Evolutionary conservation across 2,113 vertebrate genomes (phyloP).

Genomic region (Lutjanus erythropterus): DNA sequence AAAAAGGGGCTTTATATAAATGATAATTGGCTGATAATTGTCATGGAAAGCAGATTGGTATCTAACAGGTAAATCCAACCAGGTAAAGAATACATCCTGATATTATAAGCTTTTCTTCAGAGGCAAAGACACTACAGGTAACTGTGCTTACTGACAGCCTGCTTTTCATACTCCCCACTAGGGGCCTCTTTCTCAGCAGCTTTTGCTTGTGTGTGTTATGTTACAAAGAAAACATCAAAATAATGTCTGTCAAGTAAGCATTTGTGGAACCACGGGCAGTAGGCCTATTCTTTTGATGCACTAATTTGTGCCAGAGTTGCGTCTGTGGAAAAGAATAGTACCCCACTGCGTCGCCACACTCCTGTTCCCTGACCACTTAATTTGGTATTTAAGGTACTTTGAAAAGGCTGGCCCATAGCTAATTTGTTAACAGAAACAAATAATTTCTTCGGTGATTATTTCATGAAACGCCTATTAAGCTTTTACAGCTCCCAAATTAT

Average conservation of each 20-base stretch:
- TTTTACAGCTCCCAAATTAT: slow-evolving; percentile 9
- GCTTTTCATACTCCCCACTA: slow-evolving; percentile 3
- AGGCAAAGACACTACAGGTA: neutral
- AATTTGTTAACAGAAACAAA: slow-evolving; percentile 47
- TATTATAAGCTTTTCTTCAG: slow-evolving; percentile 20
- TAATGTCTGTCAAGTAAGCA: slow-evolving; percentile 14
- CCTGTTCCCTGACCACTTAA: slow-evolving; percentile 32
- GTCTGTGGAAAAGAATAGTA: slow-evolving; percentile 32
- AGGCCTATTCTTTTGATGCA: slow-evolving; percentile 1
- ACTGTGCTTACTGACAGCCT: slow-evolving; percentile 1
- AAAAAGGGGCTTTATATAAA: too few relatives aligned
- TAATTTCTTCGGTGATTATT: slow-evolving; percentile 30
- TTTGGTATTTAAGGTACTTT: slow-evolving; percentile 46
- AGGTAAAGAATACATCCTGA: slow-evolving; percentile 34
- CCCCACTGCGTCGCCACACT: slow-evolving; percentile 9
- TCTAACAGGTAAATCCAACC: slow-evolving; percentile 33
- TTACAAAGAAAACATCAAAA: slow-evolving; percentile 19
- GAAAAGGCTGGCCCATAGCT: slow-evolving; percentile 48
- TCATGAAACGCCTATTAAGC: slow-evolving; percentile 23
- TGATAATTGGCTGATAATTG: neutral
- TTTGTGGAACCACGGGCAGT: slow-evolving; percentile 3
- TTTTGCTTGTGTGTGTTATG: neutral
- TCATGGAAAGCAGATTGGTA: slow-evolving; percentile 20
- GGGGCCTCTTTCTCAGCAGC: neutral
- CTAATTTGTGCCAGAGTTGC: slow-evolving; percentile 34